Conservation (phyloP, 2,113 vertebrate species). For the Cyprinodon variegatus region DNA sequence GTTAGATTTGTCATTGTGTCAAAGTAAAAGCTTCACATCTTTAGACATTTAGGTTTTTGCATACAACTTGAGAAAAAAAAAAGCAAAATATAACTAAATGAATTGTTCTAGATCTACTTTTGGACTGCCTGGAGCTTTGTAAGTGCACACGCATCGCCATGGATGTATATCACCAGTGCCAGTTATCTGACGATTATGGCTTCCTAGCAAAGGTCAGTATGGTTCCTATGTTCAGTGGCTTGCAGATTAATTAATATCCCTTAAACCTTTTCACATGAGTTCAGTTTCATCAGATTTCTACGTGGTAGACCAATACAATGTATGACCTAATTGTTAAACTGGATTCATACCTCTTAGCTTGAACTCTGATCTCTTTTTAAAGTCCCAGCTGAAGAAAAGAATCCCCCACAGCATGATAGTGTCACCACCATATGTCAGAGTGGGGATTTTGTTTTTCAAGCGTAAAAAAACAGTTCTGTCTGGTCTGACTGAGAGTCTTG, state of each 20-base stretch:
- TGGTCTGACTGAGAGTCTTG: too few species aligned
- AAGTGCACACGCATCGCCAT: conserved; percentile 88
- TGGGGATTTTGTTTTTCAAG: too few species aligned
- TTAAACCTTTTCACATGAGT: background rate
- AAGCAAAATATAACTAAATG: background rate
- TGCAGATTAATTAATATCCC: background rate
- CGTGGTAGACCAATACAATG: background rate
- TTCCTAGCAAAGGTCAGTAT: conserved; percentile 85
- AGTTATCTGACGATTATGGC: conserved; percentile 88
- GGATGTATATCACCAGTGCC: conserved; percentile 92
- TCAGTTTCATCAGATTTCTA: background rate
- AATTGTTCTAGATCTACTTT: conserved; percentile 83
- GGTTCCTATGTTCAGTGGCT: background rate
- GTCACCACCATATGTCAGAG: too few species aligned
- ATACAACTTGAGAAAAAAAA: background rate
- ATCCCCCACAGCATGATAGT: too few species aligned
- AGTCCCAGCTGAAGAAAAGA: too few species aligned
- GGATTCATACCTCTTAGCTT: background rate
- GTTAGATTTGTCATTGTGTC: too few species aligned
- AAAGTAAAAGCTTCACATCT: background rate
- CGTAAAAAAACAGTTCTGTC: too few species aligned
- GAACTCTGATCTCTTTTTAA: too few species aligned
- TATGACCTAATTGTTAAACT: background rate
- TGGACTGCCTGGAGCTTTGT: conserved; percentile 92
- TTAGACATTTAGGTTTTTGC: background rate